A percentile compares a stretch with the other conserved stretches of the same genome.
Evolutionary conservation across 2,888 invertebrate genomes (phyloP).

Genomic region (Nomada lathburiana): DNA sequence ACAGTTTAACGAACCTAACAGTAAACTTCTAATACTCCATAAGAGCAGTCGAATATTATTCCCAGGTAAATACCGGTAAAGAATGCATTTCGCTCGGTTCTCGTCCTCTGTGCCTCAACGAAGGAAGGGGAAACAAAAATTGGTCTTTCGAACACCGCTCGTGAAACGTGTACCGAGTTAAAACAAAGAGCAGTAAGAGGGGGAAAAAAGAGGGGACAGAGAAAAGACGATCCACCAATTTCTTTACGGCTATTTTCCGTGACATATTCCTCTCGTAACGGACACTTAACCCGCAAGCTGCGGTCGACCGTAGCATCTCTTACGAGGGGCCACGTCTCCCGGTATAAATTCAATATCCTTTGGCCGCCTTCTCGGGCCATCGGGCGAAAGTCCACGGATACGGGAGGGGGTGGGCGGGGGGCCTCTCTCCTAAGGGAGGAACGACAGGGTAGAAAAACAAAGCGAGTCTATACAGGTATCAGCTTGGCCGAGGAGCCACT

Average conservation of each 20-base stretch:
- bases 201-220: not conserved
- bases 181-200: too few species aligned
- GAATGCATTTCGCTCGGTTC: too few species aligned
- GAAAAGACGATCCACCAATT: slow-evolving; percentile 35
- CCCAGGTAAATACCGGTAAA: not conserved
- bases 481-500: slow-evolving; percentile 12
- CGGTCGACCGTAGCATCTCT: slow-evolving; percentile 59
- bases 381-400: slow-evolving; percentile 32
- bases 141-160: not conserved
- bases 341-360: slow-evolving; percentile 66
- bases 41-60: not conserved
- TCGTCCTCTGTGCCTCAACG: too few species aligned
- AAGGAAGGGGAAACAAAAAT: too few species aligned
- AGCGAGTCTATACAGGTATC: slow-evolving; percentile 33
- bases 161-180: too few species aligned
- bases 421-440: slow-evolving; percentile 6
- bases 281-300: slow-evolving; percentile 79
- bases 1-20: slow-evolving; percentile 17
- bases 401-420: not conserved
- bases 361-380: slow-evolving; percentile 33
- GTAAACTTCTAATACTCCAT: not conserved
- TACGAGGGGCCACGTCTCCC: slow-evolving; percentile 20
- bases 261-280: slow-evolving; percentile 73
- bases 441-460: slow-evolving; percentile 63
- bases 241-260: slow-evolving; percentile 70